phyloP scores from a whole-genome alignment of 2,113 vertebrate species.

The Cariama cristata region DNA sequence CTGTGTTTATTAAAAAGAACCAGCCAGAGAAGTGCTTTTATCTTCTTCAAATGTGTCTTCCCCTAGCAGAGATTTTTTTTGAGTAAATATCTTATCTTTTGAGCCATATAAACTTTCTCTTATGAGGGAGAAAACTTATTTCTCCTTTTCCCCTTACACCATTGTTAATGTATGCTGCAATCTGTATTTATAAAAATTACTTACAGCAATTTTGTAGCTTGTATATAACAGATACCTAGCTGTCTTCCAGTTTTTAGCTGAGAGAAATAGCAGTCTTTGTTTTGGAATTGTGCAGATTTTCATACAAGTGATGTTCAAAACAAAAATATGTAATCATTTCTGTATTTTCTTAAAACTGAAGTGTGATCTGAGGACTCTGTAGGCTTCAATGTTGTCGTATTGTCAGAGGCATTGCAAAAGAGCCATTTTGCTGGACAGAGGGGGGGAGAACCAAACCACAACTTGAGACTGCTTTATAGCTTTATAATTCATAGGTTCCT shows the following conservation, averaged over 20 bases:
- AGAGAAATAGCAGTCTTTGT: neutral
- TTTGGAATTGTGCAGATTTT: neutral
- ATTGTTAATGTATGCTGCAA: neutral
- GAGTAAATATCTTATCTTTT: neutral
- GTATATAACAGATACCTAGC: neutral
- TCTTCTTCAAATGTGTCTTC: neutral
- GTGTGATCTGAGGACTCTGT: neutral
- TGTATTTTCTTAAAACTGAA: neutral
- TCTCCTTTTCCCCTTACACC: neutral
- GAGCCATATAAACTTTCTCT: neutral
- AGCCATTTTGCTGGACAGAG: neutral
- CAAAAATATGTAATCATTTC: neutral
- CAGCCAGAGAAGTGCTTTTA: neutral
- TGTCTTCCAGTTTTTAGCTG: neutral
- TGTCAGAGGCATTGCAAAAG: neutral
- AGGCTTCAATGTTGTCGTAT: neutral
- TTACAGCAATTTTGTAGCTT: neutral
- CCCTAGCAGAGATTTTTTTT: neutral
- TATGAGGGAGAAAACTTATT: rapidly evolving
- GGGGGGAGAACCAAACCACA: neutral
- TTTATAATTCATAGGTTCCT: neutral
- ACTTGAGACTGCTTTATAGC: neutral
- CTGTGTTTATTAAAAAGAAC: neutral
- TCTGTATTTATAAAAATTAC: neutral
- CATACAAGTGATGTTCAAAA: neutral